phyloP scores from a whole-genome alignment of 2,113 vertebrate genomes.

The Caranx melampygus region DNA sequence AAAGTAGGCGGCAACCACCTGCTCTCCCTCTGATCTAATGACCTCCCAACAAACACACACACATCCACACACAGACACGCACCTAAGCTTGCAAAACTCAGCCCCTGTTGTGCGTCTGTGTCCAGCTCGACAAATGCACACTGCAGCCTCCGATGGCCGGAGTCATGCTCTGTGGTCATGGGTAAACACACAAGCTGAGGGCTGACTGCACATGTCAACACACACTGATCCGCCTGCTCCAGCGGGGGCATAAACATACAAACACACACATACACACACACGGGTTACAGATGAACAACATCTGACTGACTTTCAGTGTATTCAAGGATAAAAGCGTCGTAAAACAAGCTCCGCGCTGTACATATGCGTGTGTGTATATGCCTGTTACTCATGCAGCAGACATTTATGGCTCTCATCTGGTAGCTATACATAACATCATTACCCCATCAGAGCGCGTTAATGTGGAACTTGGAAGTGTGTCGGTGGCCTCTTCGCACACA shows the following conservation, averaged over 20 bases:
- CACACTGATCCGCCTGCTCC: constrained; percentile 33
- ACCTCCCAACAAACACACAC: constrained; percentile 45
- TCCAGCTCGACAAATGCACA: constrained; percentile 5
- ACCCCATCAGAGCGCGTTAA: constrained; percentile 27
- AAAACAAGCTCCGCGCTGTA: constrained; percentile 4
- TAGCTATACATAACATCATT: constrained; percentile 30
- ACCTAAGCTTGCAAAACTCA: constrained; percentile 14
- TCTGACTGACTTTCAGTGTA: constrained; percentile 7
- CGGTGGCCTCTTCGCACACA: background rate
- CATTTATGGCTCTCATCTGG: constrained; percentile 30
- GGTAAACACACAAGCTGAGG: constrained; percentile 65
- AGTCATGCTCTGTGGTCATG: constrained; percentile 53
- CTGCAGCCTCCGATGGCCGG: constrained; percentile 16
- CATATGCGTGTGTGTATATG: background rate
- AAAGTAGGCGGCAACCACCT: constrained; percentile 68
- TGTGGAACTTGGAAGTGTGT: constrained; percentile 27
- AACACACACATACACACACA: constrained; percentile 2
- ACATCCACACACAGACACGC: constrained; percentile 26
- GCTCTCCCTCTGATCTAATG: constrained; percentile 72
- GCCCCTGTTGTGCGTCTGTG: background rate
- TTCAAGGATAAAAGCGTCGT: constrained; percentile 14
- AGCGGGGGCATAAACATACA: constrained; percentile 35
- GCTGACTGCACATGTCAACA: constrained; percentile 72
- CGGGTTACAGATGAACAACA: background rate
- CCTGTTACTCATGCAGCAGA: constrained; percentile 12